These are phyloP conservation scores for Lasioglossum calceatum DNA, from an alignment of 2,888 invertebrate species.

Conservation along the genomic window DNA sequence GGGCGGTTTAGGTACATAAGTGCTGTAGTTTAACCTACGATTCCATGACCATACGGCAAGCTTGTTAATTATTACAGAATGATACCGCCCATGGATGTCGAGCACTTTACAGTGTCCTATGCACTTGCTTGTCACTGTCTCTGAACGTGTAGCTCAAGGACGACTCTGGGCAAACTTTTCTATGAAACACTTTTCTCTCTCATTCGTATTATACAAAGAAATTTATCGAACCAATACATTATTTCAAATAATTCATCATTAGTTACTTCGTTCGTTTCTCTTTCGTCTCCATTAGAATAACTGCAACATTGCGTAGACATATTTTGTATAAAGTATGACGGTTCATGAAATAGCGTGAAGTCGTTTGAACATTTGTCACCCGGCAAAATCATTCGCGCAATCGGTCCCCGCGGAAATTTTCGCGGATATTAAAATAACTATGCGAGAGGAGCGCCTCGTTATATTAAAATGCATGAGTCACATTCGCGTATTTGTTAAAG, in stretches of 20 bases:
- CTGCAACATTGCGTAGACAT: background rate
- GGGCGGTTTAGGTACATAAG: conserved; percentile 63
- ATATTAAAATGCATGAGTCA: background rate
- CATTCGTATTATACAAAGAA: background rate
- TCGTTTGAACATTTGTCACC: conserved; percentile 5
- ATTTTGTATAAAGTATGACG: background rate
- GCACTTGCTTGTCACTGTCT: conserved; percentile 16
- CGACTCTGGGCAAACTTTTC: conserved; percentile 10
- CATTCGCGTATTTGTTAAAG: background rate
- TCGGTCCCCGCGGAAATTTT: conserved; percentile 35
- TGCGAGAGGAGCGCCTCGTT: background rate
- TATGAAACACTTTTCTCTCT: background rate
- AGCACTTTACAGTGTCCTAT: conserved; percentile 34
- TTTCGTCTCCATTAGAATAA: background rate
- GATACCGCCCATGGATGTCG: conserved; percentile 50
- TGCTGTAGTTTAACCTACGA: conserved; percentile 59
- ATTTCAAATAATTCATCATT: background rate
- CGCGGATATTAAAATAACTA: conserved; percentile 17
- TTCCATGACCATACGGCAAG: conserved; percentile 49
- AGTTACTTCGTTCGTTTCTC: background rate
- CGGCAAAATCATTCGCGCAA: conserved; percentile 6
- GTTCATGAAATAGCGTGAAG: conserved; percentile 10
- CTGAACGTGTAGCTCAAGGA: conserved; percentile 30
- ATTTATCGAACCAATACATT: background rate
- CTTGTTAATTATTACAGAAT: conserved; percentile 68